Evolutionary conservation across 2,888 invertebrate species (phyloP).

Genomic region (Chrysomela aeneicollis): DNA sequence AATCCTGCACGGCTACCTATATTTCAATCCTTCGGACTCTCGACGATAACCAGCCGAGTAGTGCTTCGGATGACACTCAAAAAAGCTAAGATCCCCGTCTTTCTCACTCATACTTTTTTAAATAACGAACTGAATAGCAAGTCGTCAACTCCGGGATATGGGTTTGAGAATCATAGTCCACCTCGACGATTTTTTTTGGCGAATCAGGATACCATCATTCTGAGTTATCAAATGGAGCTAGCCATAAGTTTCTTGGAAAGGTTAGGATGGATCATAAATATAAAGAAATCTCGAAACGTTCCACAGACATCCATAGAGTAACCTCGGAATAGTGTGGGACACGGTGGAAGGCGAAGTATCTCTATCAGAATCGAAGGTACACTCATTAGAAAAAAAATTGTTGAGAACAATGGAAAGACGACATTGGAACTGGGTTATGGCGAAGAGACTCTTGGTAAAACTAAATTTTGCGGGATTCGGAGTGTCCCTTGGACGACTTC

Average conservation of each 20-base stretch:
- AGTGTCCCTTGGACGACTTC: conserved; percentile 23
- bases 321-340: conserved; percentile 30
- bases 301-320: conserved; percentile 6
- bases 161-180: conserved; percentile 42
- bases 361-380: conserved; percentile 18
- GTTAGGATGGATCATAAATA: conserved; percentile 27
- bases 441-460: conserved; percentile 25
- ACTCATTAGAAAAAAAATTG: conserved; percentile 17
- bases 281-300: conserved; percentile 19
- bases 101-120: too few species aligned
- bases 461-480: conserved; percentile 25
- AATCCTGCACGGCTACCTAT: too few species aligned
- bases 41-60: too few species aligned
- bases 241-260: conserved; percentile 17
- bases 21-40: too few species aligned
- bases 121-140: conserved; percentile 45
- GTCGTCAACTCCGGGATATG: conserved; percentile 29
- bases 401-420: conserved; percentile 9
- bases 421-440: too few species aligned
- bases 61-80: too few species aligned
- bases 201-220: conserved; percentile 6
- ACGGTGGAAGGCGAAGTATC: conserved; percentile 16
- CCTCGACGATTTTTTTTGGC: conserved; percentile 42
- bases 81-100: too few species aligned
- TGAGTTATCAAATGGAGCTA: background rate